These are phyloP conservation scores for Drosophila bifasciata DNA, from an alignment of 1,140 invertebrate species.

Conservation along the genomic window DNA sequence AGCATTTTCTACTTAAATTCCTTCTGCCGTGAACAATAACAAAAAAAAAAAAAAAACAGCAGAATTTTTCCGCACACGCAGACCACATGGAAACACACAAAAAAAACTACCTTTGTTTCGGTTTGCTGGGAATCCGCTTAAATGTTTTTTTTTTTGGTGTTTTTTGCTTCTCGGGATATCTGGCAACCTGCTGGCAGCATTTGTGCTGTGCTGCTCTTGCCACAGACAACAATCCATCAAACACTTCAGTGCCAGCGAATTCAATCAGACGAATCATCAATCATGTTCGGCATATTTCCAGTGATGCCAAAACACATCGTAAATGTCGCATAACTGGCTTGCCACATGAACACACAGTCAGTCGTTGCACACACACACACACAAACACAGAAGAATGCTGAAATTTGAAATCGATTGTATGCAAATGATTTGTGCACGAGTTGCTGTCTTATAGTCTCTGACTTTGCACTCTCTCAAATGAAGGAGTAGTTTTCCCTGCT, in stretches of 20 bases:
- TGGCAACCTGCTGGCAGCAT: constrained; percentile 30
- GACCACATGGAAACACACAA: constrained; percentile 53
- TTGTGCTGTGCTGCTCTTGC: constrained; percentile 28
- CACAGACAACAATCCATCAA: constrained; percentile 71
- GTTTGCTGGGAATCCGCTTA: constrained; percentile 35
- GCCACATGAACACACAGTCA: constrained; percentile 15
- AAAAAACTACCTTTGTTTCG: constrained; percentile 31
- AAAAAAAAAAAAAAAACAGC: constrained; percentile 11
- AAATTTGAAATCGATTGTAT: constrained; percentile 18
- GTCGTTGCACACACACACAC: constrained; percentile 18
- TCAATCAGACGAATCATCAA: constrained; percentile 74
- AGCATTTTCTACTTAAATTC: constrained; percentile 43
- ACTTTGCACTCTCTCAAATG: too few species aligned
- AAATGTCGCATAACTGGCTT: constrained; percentile 32
- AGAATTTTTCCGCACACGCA: constrained; percentile 51
- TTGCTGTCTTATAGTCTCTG: too few species aligned
- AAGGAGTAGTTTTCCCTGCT: too few species aligned
- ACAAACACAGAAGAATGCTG: constrained; percentile 25
- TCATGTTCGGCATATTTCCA: constrained; percentile 62
- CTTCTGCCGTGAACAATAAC: constrained; percentile 8
- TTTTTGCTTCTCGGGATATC: constrained; percentile 5
- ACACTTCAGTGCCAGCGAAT: constrained; percentile 52
- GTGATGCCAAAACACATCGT: constrained; percentile 38
- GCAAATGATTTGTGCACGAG: constrained; percentile 15
- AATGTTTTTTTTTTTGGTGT: constrained; percentile 3